These are phyloP conservation scores for Microcebus lehilahytsara DNA, from an alignment of 2,113 vertebrate species.

Conservation along the genomic window DNA sequence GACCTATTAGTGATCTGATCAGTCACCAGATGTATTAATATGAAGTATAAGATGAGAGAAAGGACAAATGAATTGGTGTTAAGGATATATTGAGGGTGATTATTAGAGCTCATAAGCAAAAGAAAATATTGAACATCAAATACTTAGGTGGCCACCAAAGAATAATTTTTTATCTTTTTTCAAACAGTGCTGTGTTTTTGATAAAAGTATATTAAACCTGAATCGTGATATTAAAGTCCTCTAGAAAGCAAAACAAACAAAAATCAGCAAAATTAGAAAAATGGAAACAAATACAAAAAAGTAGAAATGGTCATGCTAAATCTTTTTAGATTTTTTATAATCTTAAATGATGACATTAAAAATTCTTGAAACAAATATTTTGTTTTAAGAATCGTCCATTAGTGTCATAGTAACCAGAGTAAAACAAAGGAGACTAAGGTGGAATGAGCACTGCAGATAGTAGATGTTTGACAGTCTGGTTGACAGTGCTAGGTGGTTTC, in stretches of 20 bases:
- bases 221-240: neutral
- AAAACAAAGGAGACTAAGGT: neutral
- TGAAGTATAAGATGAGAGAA: neutral
- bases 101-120: no score
- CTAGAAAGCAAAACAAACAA: neutral
- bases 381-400: neutral
- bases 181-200: neutral
- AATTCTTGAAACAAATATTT: neutral
- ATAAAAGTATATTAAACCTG: neutral
- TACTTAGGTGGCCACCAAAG: neutral
- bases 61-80: neutral
- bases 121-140: neutral
- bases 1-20: neutral
- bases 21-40: neutral
- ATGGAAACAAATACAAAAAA: neutral
- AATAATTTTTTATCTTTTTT: neutral
- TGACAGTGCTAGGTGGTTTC: neutral
- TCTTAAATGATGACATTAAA: neutral
- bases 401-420: neutral
- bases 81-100: neutral
- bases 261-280: neutral
- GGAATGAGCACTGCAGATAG: neutral
- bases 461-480: neutral
- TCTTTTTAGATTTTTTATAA: neutral
- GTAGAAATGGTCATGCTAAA: neutral